Percentiles rank a stretch among this genome's conserved stretches.
Conservation (phyloP, 1,140 invertebrate genomes). For the Bombus superbus region DNA sequence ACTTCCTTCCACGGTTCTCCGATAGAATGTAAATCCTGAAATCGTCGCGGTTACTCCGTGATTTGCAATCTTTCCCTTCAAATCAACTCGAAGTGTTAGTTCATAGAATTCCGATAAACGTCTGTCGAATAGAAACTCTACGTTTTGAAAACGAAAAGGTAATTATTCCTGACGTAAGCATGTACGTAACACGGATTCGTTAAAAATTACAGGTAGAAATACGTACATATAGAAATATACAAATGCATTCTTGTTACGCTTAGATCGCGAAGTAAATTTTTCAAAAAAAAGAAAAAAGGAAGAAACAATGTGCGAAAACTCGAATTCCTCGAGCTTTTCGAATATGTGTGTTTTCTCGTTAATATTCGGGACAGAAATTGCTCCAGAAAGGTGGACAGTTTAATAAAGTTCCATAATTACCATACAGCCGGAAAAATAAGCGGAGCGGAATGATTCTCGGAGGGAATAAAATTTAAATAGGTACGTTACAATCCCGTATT, state of each 20-base stretch:
- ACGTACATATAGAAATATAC: no score
- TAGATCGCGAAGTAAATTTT: background rate
- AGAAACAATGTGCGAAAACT: background rate
- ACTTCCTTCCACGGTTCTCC: background rate
- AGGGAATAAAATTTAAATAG: constrained; percentile 39
- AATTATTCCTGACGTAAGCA: no score
- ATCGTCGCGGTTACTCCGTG: background rate
- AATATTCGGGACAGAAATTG: background rate
- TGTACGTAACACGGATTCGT: no score
- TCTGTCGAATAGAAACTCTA: background rate
- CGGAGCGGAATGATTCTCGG: constrained; percentile 9
- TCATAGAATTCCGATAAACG: background rate
- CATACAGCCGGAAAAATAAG: background rate
- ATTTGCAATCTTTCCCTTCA: background rate
- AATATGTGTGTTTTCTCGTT: background rate
- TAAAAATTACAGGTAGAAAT: no score
- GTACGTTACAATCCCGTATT: background rate
- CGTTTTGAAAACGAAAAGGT: no score
- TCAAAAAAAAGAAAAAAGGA: background rate
- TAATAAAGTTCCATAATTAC: constrained; percentile 45
- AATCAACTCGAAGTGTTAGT: background rate
- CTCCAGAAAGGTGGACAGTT: background rate
- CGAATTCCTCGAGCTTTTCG: background rate
- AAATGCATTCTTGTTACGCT: no score
- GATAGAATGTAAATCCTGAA: background rate